Evolutionary conservation across 2,888 invertebrate genomes (phyloP), one percentile per base, ranked within the genome.

Genomic region (Scaptomyza reducta): DNA sequence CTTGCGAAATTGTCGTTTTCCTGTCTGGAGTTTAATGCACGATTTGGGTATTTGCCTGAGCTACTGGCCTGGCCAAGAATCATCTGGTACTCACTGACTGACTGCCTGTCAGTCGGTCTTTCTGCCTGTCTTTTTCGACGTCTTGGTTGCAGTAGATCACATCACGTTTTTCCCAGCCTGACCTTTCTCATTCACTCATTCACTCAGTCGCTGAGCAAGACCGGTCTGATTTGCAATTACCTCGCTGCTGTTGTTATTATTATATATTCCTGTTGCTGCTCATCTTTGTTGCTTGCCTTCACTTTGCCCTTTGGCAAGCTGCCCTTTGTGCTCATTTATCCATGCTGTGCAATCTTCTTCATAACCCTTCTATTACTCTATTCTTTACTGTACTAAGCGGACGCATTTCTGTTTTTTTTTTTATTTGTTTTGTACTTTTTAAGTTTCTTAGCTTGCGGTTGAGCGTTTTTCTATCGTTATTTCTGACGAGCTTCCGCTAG

Each of bases 141-240:
- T 3, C 16, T 5, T 47, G 16, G 7, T 6, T 49, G 44, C 65
- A 51, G 62, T 69, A 81, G 85, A 86, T 80, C 86, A 79, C 77
- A 83, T 73, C 84, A 87, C 84, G 87, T 77, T 77, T 77, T 77
- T 77, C 63, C 54, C 70, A 70, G 76, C 71, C 57, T 82, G 83
- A 78, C 76, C 79, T 58, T 74, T 72, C 70, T 35, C 25, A 18
- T 44, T 31, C 14, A 31, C 22, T 31, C n/a, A 27, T 22, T 40
- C 40, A 9, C 6, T 29, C 18, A 11, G 18, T 11, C n/a, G 4
- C 41, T 31, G 13, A 25, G 22, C 41, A 9, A 57, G 40, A 54
- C 38, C 41, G 47, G 68, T 61, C 66, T 25, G 57, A 16, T 55
- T 53, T 70, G 49, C 71, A 74, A 57, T 60, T 66, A 72, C 49